phyloP scores from a whole-genome alignment of 2,888 invertebrate species.

The Macropis europaea region DNA sequence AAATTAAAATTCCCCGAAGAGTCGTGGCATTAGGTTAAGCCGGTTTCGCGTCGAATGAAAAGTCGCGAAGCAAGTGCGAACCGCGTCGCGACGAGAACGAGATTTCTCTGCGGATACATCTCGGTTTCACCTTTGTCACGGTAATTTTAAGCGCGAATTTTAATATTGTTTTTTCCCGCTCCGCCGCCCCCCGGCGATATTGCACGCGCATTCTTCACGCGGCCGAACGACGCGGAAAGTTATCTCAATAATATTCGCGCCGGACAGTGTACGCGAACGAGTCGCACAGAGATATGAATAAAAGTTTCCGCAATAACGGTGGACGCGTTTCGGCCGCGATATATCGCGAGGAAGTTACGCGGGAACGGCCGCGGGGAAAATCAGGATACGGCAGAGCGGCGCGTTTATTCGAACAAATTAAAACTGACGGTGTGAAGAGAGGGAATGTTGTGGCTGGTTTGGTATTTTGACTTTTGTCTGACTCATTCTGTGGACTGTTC shows the following conservation, averaged over 20 bases:
- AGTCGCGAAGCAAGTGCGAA: conserved; percentile 26
- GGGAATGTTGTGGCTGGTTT: no score
- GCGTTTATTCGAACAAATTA: no score
- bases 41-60: conserved; percentile 50
- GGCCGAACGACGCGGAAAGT: conserved; percentile 18
- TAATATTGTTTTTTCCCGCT: conserved; percentile 68
- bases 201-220: conserved; percentile 40
- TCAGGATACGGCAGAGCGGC: conserved; percentile 1
- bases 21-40: conserved; percentile 57
- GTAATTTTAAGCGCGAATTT: conserved; percentile 67
- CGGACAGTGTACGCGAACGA: conserved; percentile 3
- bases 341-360: conserved; percentile 20
- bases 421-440: no score
- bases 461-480: no score
- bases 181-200: conserved; percentile 65
- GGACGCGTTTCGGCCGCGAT: neutral
- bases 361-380: neutral
- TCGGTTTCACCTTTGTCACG: conserved; percentile 47
- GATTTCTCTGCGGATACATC: conserved; percentile 62
- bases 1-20: conserved; percentile 24
- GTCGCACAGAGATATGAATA: conserved; percentile 22
- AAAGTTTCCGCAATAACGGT: conserved; percentile 38
- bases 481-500: no score
- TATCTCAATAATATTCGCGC: conserved; percentile 15
- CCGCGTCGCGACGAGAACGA: conserved; percentile 65